Evolutionary conservation across 2,113 vertebrate genomes (phyloP).

Genomic region (Maccullochella peelii): DNA sequence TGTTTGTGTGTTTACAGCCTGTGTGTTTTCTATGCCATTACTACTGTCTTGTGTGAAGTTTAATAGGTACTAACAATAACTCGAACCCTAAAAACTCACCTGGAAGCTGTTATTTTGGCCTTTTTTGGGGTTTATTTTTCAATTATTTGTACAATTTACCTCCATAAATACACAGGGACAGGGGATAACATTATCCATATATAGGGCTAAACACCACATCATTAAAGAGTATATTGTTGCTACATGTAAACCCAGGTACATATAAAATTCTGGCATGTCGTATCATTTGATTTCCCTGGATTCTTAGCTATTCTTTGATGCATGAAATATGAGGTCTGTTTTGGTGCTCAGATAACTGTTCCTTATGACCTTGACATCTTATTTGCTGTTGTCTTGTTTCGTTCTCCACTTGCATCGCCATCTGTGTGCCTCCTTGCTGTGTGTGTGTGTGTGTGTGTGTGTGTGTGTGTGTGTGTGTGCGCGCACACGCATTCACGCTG

Average conservation of each 20-base stretch:
- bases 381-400: constrained; percentile 55
- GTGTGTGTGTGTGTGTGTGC: constrained; percentile 17
- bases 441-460: constrained; percentile 29
- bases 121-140: background rate
- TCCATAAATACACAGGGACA: background rate
- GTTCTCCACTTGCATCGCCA: constrained; percentile 33
- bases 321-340: background rate
- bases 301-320: background rate
- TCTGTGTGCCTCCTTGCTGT: constrained; percentile 56
- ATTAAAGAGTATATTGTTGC: background rate
- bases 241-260: background rate
- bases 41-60: constrained; percentile 40
- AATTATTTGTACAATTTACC: background rate
- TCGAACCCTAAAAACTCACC: constrained; percentile 46
- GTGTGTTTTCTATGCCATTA: constrained; percentile 50
- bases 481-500: background rate
- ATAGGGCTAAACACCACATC: background rate
- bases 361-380: constrained; percentile 44
- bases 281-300: background rate
- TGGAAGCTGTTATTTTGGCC: background rate
- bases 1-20: constrained; percentile 58
- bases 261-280: background rate
- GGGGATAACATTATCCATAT: background rate
- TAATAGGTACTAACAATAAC: constrained; percentile 63
- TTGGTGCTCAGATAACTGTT: constrained; percentile 18